Percentiles rank a stretch among this genome's conserved stretches.
phyloP scores from a whole-genome alignment of 2,888 invertebrate genomes.

The Pristionchus exspectatus region DNA sequence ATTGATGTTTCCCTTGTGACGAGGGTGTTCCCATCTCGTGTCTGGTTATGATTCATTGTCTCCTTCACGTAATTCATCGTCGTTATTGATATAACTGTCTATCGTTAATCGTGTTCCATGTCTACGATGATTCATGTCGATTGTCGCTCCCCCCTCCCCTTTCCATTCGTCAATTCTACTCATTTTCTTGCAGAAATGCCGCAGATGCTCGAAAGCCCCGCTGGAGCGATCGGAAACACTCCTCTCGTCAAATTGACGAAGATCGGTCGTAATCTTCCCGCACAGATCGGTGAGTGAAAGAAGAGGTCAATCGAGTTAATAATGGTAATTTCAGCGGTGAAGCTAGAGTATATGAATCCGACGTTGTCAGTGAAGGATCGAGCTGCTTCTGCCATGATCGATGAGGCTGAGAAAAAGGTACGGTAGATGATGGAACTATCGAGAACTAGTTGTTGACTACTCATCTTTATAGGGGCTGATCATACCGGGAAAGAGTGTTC shows the following conservation, averaged over 20 bases:
- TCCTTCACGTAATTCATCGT: not conserved
- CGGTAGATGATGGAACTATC: slow-evolving; percentile 18
- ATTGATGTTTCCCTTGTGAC: not conserved
- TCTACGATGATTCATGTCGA: not conserved
- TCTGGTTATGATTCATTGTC: not conserved
- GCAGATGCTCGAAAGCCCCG: not conserved
- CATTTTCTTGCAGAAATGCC: slow-evolving; percentile 24
- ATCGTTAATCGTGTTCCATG: not conserved
- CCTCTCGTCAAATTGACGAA: slow-evolving; percentile 73
- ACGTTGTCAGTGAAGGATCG: slow-evolving; percentile 77
- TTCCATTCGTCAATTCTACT: not conserved
- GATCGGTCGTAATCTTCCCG: slow-evolving; percentile 69
- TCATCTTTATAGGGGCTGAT: slow-evolving; percentile 57
- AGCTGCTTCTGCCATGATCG: slow-evolving; percentile 75
- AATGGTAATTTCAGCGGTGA: slow-evolving; percentile 69
- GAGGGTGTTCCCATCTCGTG: not conserved
- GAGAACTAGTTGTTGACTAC: not conserved
- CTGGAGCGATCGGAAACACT: slow-evolving; percentile 69
- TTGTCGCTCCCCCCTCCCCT: not conserved
- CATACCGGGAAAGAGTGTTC: slow-evolving; percentile 69
- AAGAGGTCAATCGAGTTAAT: not conserved
- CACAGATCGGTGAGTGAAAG: slow-evolving; percentile 67
- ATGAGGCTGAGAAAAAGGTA: slow-evolving; percentile 63
- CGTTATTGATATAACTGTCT: not conserved
- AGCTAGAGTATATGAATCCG: slow-evolving; percentile 78